A percentile compares a stretch with the other conserved stretches of the same genome.
These are phyloP conservation scores for Cancer borealis DNA, from an alignment of 2,888 invertebrate species.

Conservation along the genomic window DNA sequence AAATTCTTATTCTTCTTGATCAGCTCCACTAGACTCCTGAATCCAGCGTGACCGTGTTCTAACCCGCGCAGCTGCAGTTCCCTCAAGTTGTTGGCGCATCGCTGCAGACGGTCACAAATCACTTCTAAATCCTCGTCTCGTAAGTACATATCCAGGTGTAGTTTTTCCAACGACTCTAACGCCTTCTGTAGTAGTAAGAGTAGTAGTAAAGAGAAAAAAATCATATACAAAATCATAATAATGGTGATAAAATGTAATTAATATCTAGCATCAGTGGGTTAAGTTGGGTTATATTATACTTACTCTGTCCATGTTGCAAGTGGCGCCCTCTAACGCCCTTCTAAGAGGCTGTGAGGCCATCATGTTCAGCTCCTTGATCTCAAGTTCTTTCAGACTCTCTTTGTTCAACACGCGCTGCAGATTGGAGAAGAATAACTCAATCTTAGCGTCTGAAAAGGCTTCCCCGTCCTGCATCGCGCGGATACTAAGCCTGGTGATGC, in stretches of 20 bases:
- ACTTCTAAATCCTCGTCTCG: conserved; percentile 64
- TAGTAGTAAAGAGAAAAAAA: not conserved
- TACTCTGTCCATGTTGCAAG: conserved; percentile 65
- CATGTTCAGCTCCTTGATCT: conserved; percentile 75
- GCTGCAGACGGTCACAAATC: conserved; percentile 63
- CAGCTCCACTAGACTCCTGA: conserved; percentile 69
- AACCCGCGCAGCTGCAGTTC: conserved; percentile 72
- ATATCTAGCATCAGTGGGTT: too few relatives aligned
- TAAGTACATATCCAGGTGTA: conserved; percentile 70
- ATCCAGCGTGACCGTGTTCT: conserved; percentile 66
- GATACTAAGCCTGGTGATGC: conserved; percentile 68
- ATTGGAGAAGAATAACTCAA: conserved; percentile 73
- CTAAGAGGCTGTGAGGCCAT: conserved; percentile 63
- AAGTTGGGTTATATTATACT: not conserved
- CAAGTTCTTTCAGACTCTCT: conserved; percentile 68
- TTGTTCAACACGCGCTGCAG: conserved; percentile 65
- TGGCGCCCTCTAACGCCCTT: conserved; percentile 68
- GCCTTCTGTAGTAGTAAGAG: conserved; percentile 47
- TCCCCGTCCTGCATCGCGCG: conserved; percentile 76
- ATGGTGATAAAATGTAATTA: too few relatives aligned
- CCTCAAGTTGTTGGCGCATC: conserved; percentile 64
- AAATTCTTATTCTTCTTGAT: conserved; percentile 68
- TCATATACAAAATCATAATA: too few relatives aligned
- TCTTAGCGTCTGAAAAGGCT: conserved; percentile 73
- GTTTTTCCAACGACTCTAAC: conserved; percentile 43